Evolutionary conservation across 1,140 invertebrate genomes (phyloP).

Genomic region (Zaprionus capensis): DNA sequence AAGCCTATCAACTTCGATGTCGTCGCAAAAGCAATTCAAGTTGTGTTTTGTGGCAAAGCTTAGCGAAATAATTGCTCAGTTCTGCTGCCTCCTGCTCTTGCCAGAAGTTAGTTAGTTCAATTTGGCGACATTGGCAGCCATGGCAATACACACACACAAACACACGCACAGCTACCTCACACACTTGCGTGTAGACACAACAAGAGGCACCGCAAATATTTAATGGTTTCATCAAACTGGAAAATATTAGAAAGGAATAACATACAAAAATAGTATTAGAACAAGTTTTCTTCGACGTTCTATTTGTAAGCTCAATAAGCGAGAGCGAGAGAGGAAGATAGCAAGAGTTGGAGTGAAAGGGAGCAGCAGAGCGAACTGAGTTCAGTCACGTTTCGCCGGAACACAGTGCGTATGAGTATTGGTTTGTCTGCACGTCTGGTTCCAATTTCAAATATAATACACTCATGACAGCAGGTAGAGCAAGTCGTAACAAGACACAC

Average conservation of each 20-base stretch:
- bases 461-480: constrained; percentile 21
- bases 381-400: constrained; percentile 28
- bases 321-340: background rate
- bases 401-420: constrained; percentile 26
- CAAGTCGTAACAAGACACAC: constrained; percentile 5
- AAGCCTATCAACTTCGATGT: background rate
- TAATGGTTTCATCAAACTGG: constrained; percentile 1
- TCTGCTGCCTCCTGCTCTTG: constrained; percentile 1
- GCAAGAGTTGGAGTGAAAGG: background rate
- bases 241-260: constrained; percentile 24
- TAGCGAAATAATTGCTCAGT: constrained; percentile 33
- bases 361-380: background rate
- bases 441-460: constrained; percentile 35
- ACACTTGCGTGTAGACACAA: background rate
- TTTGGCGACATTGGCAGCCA: constrained; percentile 23
- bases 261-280: constrained; percentile 17
- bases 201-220: constrained; percentile 11
- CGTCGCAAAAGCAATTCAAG: constrained; percentile 11
- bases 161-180: background rate
- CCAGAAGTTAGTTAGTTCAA: constrained; percentile 30
- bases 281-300: constrained; percentile 2
- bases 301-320: background rate
- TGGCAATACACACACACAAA: constrained; percentile 12
- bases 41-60: constrained; percentile 8
- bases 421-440: constrained; percentile 45